A percentile compares a stretch with the other conserved stretches of the same genome.
These are phyloP conservation scores for Platanista minor DNA, from an alignment of 2,113 vertebrate genomes.

Conservation along the genomic window DNA sequence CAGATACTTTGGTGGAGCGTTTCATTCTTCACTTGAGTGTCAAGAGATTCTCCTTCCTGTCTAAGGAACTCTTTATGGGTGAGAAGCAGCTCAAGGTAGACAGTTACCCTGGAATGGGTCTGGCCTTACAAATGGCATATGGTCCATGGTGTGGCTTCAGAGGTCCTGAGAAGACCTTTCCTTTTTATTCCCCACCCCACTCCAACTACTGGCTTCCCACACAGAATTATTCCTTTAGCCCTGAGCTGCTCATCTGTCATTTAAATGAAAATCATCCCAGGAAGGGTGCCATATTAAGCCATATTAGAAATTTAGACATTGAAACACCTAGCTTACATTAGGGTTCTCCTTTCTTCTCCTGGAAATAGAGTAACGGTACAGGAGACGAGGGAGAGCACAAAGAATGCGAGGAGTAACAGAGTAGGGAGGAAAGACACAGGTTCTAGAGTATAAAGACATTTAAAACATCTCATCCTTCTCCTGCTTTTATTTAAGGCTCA, in stretches of 20 bases:
- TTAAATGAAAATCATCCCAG: slow-evolving; percentile 29
- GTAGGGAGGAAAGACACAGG: not conserved
- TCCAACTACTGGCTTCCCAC: not conserved
- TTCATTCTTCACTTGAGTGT: slow-evolving; percentile 6
- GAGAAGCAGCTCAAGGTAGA: not conserved
- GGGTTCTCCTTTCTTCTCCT: slow-evolving; percentile 57
- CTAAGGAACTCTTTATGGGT: not conserved
- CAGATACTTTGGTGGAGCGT: not conserved
- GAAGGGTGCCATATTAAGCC: slow-evolving; percentile 65
- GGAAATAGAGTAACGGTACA: not conserved
- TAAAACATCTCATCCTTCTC: not conserved
- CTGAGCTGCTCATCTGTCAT: slow-evolving; percentile 12
- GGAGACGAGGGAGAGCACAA: not conserved
- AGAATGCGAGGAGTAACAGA: not conserved
- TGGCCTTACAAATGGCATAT: not conserved
- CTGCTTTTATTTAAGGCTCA: not conserved
- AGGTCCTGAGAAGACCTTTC: not conserved
- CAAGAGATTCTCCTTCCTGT: not conserved
- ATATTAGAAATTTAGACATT: slow-evolving; percentile 69
- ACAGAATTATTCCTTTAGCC: not conserved
- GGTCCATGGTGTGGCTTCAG: not conserved
- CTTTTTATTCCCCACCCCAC: not conserved
- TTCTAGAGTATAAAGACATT: not conserved
- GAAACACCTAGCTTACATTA: slow-evolving; percentile 57
- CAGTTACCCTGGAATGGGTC: not conserved